Base-by-base conservation (phyloP, 2,888 invertebrate genomes). In the Tenthredo mesomela region DNA sequence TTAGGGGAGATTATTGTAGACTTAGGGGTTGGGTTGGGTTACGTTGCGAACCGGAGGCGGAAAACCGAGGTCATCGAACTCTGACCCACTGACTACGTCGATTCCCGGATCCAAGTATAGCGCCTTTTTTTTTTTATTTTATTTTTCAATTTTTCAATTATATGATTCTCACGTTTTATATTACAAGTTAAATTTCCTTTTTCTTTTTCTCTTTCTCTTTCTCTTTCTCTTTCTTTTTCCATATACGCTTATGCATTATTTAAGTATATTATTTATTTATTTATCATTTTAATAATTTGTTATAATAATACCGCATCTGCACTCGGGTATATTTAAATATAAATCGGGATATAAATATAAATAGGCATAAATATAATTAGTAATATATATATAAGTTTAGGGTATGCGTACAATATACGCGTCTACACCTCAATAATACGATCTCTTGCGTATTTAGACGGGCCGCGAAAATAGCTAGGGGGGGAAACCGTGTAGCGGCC, bases 51-150 rank as follows among this genome's bases (percentile, higher is more conserved):
- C 86, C 77, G 85, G 84, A 84, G 84, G 70, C 85, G 86, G 82
- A 84, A 83, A 73, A 85, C 86, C 86, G 87, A 87, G 91, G 91
- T 86, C 92, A 91, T 91, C 90, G 93, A 93, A 89, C 93, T 91
- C 87, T 92, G 93, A 93, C 93, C 93, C 90, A 92, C 90, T 91
- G 88, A 89, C 77, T 21, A 21, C 29, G 12, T 43, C 43, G 77
- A 50, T 77, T 54, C 77, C 77, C n/a, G 43, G 33, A 67, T 4
- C 73, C 43, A 2, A 73, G 25, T 73, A 25, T 40, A 58, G 5
- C 18, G 4, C 6, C 88, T 86, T 29, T 77, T 7, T 18, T 18
- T 10, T 25, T 3, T 2, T 29, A n/a, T 77, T 9, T 10, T 18
- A 7, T 25, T 10, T 77, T 5, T 1, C 43, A 3, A 3, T 71